Evolutionary conservation across 1,140 invertebrate genomes (phyloP).

Genomic region (Drosophila tsacasi): DNA sequence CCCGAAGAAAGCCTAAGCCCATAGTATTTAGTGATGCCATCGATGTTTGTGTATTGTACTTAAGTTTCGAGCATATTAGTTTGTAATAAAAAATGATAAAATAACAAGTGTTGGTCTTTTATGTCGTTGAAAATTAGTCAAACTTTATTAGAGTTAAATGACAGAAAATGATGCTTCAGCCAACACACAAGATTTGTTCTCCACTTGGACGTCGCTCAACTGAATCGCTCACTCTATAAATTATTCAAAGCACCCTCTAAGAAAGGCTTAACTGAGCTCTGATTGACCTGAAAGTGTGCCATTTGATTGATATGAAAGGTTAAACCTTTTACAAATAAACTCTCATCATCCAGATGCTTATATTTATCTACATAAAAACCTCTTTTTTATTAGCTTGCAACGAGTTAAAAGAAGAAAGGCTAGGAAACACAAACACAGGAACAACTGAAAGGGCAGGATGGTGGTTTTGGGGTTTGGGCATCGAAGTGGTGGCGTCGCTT

Average conservation of each 20-base stretch:
- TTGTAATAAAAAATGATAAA: slow-evolving; percentile 46
- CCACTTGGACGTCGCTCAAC: neutral
- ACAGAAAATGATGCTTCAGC: neutral
- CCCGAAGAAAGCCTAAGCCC: slow-evolving; percentile 18
- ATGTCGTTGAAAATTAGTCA: neutral
- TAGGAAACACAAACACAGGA: slow-evolving; percentile 22
- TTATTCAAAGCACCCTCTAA: neutral
- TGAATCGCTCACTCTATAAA: neutral
- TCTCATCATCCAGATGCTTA: neutral
- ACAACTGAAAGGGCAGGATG: slow-evolving; percentile 36
- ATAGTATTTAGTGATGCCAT: slow-evolving; percentile 71
- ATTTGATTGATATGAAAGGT: neutral
- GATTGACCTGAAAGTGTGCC: neutral
- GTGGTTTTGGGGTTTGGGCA: neutral
- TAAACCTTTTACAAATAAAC: neutral
- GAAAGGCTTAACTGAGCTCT: neutral
- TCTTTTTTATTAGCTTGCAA: slow-evolving; percentile 33
- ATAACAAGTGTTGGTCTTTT: slow-evolving; percentile 9
- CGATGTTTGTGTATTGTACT: slow-evolving; percentile 73
- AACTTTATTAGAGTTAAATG: neutral
- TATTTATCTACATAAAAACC: slow-evolving; percentile 21
- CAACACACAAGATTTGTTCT: neutral
- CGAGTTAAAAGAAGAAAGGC: neutral
- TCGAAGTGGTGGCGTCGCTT: slow-evolving; percentile 6
- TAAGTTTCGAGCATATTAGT: slow-evolving; percentile 64